Evolutionary conservation across 2,113 vertebrate genomes (phyloP).

Genomic region (Galbula dea): DNA sequence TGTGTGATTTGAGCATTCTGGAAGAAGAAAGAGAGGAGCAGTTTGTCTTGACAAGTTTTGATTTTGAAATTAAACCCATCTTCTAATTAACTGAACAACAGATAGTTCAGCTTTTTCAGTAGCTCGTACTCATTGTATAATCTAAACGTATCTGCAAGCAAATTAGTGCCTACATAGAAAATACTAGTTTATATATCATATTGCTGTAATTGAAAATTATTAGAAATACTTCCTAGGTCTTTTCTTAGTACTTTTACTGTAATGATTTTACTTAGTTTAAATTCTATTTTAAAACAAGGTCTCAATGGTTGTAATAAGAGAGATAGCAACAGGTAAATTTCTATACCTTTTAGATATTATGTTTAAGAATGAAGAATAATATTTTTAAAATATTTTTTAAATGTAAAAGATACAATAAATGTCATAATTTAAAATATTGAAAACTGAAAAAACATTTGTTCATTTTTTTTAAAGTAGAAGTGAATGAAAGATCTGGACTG

Average conservation of each 20-base stretch:
- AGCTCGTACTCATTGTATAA: not conserved
- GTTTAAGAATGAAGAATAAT: not conserved
- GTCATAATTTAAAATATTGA: not conserved
- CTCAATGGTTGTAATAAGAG: not conserved
- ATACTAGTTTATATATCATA: not conserved
- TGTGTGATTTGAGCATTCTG: not conserved
- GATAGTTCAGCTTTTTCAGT: not conserved
- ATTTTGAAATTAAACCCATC: not conserved
- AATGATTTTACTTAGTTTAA: not conserved
- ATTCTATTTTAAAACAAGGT: not conserved
- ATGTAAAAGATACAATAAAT: not conserved
- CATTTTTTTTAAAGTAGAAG: not conserved
- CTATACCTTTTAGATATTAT: not conserved
- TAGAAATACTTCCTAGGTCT: not conserved
- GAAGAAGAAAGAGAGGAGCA: not conserved
- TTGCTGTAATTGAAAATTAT: not conserved
- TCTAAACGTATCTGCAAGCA: not conserved
- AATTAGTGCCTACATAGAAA: not conserved
- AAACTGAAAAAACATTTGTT: not conserved
- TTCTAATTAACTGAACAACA: not conserved
- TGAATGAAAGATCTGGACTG: not conserved
- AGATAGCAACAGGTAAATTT: not conserved
- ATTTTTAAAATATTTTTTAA: not conserved
- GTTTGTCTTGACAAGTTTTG: not conserved
- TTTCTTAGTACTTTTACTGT: not conserved